Conservation (phyloP, 2,888 invertebrate genomes). For the Trisateles emortualis region DNA sequence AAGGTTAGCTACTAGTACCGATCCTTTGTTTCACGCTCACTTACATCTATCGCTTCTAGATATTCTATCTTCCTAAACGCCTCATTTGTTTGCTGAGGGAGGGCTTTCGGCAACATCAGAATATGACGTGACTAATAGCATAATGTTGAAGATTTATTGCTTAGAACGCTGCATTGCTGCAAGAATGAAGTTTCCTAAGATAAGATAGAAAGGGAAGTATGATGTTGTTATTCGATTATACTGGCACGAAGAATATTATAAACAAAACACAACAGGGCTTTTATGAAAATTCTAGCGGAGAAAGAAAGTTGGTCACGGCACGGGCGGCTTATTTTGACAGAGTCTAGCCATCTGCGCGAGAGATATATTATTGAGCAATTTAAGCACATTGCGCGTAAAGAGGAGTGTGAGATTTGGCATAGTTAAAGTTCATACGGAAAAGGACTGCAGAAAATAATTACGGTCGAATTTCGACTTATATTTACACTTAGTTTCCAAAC, state of each 20-base stretch:
- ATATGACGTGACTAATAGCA: conserved; percentile 64
- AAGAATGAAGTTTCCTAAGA: conserved; percentile 25
- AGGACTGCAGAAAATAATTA: no score
- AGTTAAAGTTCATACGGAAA: no score
- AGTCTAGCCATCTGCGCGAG: no score
- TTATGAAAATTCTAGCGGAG: background rate
- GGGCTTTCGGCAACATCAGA: conserved; percentile 52
- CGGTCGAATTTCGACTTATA: no score
- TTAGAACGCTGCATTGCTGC: conserved; percentile 36
- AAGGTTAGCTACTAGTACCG: conserved; percentile 4
- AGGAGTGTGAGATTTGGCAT: no score
- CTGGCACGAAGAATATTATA: background rate
- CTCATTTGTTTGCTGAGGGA: conserved; percentile 53
- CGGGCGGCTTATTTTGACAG: no score
- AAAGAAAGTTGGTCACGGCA: no score
- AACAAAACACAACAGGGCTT: background rate
- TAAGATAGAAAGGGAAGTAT: conserved; percentile 16
- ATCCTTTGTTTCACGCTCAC: conserved; percentile 25
- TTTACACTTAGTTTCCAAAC: no score
- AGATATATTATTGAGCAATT: no score
- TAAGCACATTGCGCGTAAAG: no score
- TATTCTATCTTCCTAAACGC: conserved; percentile 43
- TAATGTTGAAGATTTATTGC: conserved; percentile 59
- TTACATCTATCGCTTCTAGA: conserved; percentile 41
- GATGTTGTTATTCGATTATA: background rate